Conservation (phyloP, 2,888 invertebrate genomes). For the Hermodice carunculata region DNA sequence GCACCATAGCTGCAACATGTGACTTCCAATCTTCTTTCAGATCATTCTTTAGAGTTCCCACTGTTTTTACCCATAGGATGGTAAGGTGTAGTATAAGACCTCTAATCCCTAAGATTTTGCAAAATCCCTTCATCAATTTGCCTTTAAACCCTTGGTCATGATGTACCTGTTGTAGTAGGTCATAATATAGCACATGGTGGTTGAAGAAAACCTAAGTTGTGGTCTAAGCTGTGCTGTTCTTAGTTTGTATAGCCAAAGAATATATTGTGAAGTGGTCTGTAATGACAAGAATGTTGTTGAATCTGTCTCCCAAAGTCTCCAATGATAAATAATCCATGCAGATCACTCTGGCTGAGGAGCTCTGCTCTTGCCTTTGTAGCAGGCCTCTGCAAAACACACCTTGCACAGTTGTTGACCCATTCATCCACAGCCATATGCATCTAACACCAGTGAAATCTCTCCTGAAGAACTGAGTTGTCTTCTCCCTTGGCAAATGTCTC, state of each 20-base stretch:
- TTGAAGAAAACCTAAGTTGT: conserved; percentile 34
- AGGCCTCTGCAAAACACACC: too few relatives aligned
- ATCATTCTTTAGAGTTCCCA: conserved; percentile 25
- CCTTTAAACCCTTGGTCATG: conserved; percentile 14
- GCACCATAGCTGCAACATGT: conserved; percentile 17
- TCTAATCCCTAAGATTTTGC: background rate
- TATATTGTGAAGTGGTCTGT: conserved; percentile 37
- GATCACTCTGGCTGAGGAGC: conserved; percentile 19
- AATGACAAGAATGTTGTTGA: conserved; percentile 32
- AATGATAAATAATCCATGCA: conserved; percentile 31
- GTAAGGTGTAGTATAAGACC: conserved; percentile 19
- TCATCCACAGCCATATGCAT: too few relatives aligned
- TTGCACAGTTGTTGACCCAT: too few relatives aligned
- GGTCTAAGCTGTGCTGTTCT: conserved; percentile 28
- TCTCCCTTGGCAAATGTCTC: too few relatives aligned
- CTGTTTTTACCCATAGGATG: conserved; percentile 38
- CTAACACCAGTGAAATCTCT: too few relatives aligned
- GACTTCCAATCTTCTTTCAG: conserved; percentile 31
- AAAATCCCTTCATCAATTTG: background rate
- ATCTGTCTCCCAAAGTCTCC: conserved; percentile 23
- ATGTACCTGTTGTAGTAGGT: conserved; percentile 15
- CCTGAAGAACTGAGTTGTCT: too few relatives aligned
- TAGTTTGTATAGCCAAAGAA: conserved; percentile 25
- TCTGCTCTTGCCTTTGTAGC: too few relatives aligned
- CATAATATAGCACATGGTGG: conserved; percentile 31